phyloP scores from a whole-genome alignment of 2,888 invertebrate species.

The Zhuqinia jingwanae region DNA sequence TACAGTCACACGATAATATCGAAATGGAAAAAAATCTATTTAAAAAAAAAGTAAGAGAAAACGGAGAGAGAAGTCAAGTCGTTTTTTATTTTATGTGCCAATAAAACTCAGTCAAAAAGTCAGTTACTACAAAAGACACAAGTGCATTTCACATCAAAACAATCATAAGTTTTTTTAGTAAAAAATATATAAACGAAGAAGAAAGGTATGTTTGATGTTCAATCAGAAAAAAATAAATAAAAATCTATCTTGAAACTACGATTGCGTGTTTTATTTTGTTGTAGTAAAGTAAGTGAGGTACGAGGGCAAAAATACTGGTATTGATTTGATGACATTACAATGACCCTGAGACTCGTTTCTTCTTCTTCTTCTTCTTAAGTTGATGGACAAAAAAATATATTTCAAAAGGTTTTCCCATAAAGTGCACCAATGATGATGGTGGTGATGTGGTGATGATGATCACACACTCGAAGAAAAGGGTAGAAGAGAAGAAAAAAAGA shows the following conservation, averaged over 20 bases:
- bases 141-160: slow-evolving; percentile 60
- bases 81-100: slow-evolving; percentile 60
- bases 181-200: not conserved
- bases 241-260: not conserved
- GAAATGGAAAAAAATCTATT: slow-evolving; percentile 10
- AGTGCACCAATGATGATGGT: slow-evolving; percentile 46
- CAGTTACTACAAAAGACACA: slow-evolving; percentile 51
- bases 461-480: not conserved
- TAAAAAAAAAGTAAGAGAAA: slow-evolving; percentile 2
- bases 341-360: slow-evolving; percentile 56
- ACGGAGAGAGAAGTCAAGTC: slow-evolving; percentile 6
- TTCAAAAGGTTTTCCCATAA: slow-evolving; percentile 54
- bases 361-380: too few relatives aligned
- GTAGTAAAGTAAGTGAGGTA: not conserved
- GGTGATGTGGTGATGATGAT: slow-evolving; percentile 25
- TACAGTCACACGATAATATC: not conserved
- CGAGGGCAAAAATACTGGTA: slow-evolving; percentile 28
- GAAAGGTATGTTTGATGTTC: not conserved
- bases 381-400: slow-evolving; percentile 37
- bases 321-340: slow-evolving; percentile 66
- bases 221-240: not conserved
- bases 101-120: slow-evolving; percentile 65
- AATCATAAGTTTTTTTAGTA: slow-evolving; percentile 17
- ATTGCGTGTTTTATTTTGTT: slow-evolving; percentile 1
- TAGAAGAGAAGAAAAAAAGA: not conserved